Evolutionary conservation across 2,113 vertebrate genomes (phyloP).

Genomic region (Seriola quinqueradiata): DNA sequence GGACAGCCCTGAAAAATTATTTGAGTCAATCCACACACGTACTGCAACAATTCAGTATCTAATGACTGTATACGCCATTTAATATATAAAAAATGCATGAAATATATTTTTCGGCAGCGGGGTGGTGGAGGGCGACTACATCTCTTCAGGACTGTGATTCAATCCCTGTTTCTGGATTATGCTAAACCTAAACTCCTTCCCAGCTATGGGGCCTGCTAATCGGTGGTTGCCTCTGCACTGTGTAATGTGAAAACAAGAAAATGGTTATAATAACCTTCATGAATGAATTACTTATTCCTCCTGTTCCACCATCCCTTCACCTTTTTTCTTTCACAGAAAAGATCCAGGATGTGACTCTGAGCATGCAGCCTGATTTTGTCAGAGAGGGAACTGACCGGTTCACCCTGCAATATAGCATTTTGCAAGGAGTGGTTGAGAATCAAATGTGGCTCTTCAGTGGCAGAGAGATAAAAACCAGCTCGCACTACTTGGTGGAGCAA

Average conservation of each 20-base stretch:
- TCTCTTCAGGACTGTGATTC: too few species aligned
- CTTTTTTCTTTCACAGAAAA: constrained; percentile 61
- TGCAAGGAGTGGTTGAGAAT: constrained; percentile 61
- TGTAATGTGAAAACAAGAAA: background rate
- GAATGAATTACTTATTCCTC: background rate
- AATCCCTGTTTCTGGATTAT: background rate
- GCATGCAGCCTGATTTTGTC: background rate
- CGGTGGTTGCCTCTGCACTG: background rate
- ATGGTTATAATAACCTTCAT: background rate
- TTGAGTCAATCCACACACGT: background rate
- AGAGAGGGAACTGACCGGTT: constrained; percentile 67
- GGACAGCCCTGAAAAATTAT: background rate
- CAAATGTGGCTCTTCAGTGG: constrained; percentile 74
- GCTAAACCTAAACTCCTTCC: background rate
- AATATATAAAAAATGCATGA: background rate
- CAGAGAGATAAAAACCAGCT: constrained; percentile 38
- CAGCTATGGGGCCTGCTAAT: too few species aligned
- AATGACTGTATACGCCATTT: background rate
- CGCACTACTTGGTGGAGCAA: constrained; percentile 56
- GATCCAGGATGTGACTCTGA: constrained; percentile 64
- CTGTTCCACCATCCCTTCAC: background rate
- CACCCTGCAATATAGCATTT: constrained; percentile 63
- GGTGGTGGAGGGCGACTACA: background rate
- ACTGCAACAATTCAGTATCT: background rate
- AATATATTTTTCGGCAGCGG: background rate